Evolutionary conservation across 2,797 vertebrate genomes (phyloP).

Genomic region (Menidia menidia): DNA sequence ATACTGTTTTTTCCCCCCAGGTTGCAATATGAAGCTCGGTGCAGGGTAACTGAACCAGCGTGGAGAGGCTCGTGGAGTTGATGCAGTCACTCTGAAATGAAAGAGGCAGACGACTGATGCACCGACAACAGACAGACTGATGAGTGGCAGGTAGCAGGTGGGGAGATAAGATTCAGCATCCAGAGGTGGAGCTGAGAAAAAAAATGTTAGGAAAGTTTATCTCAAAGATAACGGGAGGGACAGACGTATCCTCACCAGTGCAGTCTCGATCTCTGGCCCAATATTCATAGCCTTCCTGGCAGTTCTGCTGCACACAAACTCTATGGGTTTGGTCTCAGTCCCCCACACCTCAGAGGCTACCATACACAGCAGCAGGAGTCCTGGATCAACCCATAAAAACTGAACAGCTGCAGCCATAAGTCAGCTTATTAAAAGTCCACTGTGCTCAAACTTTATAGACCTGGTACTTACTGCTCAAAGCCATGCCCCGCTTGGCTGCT

Average conservation of each 20-base stretch:
- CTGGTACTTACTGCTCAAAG: slow-evolving; percentile 77
- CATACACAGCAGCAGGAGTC: slow-evolving; percentile 75
- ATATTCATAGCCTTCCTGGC: slow-evolving; percentile 75
- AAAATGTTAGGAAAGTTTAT: slow-evolving; percentile 6
- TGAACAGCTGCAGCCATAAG: not conserved
- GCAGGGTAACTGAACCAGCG: slow-evolving; percentile 71
- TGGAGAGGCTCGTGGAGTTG: slow-evolving; percentile 44
- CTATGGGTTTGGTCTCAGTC: slow-evolving; percentile 66
- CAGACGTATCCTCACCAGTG: slow-evolving; percentile 66
- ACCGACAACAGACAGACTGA: slow-evolving; percentile 30
- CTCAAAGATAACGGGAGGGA: not conserved
- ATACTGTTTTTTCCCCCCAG: slow-evolving; percentile 76
- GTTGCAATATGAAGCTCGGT: slow-evolving; percentile 71
- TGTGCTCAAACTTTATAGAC: slow-evolving; percentile 12
- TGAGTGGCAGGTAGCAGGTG: slow-evolving; percentile 26
- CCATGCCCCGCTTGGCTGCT: slow-evolving; percentile 70
- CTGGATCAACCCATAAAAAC: slow-evolving; percentile 58
- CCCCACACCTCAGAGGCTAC: slow-evolving; percentile 70
- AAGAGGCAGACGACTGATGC: slow-evolving; percentile 26
- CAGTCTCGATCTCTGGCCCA: slow-evolving; percentile 64
- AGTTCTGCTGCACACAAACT: slow-evolving; percentile 76
- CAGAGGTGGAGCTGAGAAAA: slow-evolving; percentile 6
- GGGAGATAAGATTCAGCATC: slow-evolving; percentile 12
- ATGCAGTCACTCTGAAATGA: slow-evolving; percentile 69
- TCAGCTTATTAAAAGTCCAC: slow-evolving; percentile 14